Evolutionary conservation across 1,140 invertebrate genomes (phyloP), one percentile per base, ranked within the genome.

Genomic region (Aradophagus sp.): DNA sequence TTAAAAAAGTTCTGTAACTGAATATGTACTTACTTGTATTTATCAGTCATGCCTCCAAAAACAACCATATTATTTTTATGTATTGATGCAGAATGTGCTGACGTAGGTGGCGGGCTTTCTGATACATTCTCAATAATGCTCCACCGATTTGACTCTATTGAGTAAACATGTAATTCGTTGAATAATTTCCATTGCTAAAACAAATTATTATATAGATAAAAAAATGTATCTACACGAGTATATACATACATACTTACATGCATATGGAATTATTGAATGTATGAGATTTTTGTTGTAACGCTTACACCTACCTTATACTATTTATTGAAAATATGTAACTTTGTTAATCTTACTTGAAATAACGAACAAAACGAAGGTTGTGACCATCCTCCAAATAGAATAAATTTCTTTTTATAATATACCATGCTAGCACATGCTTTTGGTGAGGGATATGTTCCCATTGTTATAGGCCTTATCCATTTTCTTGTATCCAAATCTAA

Each of bases 371-470:
- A 89, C 26, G 95, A 95, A 13, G 97, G 95, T 85, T 97, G 94
- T 8, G 96, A 94, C 95, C 96, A 98, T 4, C 97, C 97, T 34
- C 97, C 97, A 89, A 97, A 98, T 17, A 99, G 85, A 59, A 98
- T 91, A 50, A 97, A 87, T 68, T 87, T 91, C 76, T 95, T 91
- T 74, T 93, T 91, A 84, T 97, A 95, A 59, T 90, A 88, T 4
- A 97, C 91, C 88, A 99, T 91, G 13, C 93, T 93, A 26, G 96
- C 94, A 84, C 95, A 96, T 44, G 97, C 96, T 87, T 98, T 99
- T 2, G 97, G 97, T 4, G 95, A 95, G 17, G 97, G 97, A 87
- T 98, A 98, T 26, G 90, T 93, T 15, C 96, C 96, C 83, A 91
- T 91, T 0, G 93, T 91, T 7, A 93, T 81, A 0, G 93, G 92